Evolutionary conservation across 37 sponge, comb jelly and placozoan genomes (phyloP).

Genomic region (Cladorhizidae sp.): DNA sequence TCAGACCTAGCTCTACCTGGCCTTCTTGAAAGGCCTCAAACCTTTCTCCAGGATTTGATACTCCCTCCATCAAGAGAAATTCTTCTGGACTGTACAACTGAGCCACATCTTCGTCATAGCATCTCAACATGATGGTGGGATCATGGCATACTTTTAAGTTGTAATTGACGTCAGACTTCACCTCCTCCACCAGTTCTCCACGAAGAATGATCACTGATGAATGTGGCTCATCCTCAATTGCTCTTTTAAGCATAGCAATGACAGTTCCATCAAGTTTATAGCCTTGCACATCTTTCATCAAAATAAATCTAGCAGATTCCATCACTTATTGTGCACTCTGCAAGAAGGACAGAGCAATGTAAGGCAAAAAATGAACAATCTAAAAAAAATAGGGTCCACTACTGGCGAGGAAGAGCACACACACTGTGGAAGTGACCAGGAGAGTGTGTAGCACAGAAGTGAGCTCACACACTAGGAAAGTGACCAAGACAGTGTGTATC

Average conservation of each 20-base stretch:
- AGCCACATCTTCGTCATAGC: conserved; percentile 11
- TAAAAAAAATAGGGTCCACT: too few relatives aligned
- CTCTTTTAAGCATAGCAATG: not conserved
- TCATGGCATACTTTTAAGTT: conserved; percentile 25
- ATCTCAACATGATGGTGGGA: conserved; percentile 5
- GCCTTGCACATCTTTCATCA: conserved; percentile 28
- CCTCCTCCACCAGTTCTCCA: conserved; percentile 26
- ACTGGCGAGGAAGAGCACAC: too few relatives aligned
- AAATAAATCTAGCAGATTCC: conserved; percentile 5
- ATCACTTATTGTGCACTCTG: too few relatives aligned
- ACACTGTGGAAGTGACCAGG: too few relatives aligned
- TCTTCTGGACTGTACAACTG: conserved; percentile 18
- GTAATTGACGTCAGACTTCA: not conserved
- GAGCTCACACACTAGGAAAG: too few relatives aligned
- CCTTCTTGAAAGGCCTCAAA: not conserved
- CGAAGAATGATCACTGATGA: not conserved
- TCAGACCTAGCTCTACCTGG: conserved; percentile 17
- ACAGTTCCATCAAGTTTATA: not conserved
- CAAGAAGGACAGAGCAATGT: too few relatives aligned
- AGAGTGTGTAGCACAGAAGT: too few relatives aligned
- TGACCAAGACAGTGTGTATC: too few relatives aligned
- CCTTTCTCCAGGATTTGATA: not conserved
- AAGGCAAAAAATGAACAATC: too few relatives aligned
- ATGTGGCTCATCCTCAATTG: not conserved
- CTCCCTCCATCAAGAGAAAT: conserved; percentile 20